These are phyloP conservation scores for Mus spicilegus DNA, from an alignment of 2,113 vertebrate species.

Conservation along the genomic window DNA sequence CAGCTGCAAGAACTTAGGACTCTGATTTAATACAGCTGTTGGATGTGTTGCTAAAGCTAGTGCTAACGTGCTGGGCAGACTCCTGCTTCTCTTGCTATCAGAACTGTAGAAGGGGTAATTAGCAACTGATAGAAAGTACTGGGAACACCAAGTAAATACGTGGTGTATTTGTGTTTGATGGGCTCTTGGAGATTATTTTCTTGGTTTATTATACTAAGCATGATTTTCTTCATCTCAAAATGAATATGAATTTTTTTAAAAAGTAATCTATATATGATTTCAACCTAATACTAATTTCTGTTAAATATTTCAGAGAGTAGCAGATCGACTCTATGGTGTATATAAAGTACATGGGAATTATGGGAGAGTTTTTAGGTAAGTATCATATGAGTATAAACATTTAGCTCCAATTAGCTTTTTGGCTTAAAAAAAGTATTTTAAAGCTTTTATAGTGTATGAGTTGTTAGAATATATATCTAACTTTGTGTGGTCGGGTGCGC, in stretches of 20 bases:
- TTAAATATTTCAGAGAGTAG: slow-evolving; percentile 91
- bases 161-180: neutral
- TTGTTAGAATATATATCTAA: neutral
- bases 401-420: slow-evolving; percentile 40
- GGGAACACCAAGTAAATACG: neutral
- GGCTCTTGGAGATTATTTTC: slow-evolving; percentile 24
- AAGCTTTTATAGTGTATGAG: slow-evolving; percentile 7
- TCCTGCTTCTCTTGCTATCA: neutral
- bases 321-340: slow-evolving; percentile 96
- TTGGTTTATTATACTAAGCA: slow-evolving; percentile 22
- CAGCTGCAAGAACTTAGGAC: neutral
- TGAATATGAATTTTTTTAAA: neutral
- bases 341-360: slow-evolving; percentile 99
- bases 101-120: neutral
- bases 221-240: neutral
- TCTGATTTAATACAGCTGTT: neutral
- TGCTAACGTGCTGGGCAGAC: neutral
- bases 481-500: neutral
- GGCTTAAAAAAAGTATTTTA: neutral
- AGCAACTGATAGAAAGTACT: neutral
- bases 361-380: slow-evolving; percentile 97
- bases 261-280: neutral
- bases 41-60: neutral
- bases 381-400: slow-evolving; percentile 43
- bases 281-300: slow-evolving; percentile 59